Base-by-base conservation (phyloP, 2,888 invertebrate species). In the Eutolmus rufibarbis region DNA sequence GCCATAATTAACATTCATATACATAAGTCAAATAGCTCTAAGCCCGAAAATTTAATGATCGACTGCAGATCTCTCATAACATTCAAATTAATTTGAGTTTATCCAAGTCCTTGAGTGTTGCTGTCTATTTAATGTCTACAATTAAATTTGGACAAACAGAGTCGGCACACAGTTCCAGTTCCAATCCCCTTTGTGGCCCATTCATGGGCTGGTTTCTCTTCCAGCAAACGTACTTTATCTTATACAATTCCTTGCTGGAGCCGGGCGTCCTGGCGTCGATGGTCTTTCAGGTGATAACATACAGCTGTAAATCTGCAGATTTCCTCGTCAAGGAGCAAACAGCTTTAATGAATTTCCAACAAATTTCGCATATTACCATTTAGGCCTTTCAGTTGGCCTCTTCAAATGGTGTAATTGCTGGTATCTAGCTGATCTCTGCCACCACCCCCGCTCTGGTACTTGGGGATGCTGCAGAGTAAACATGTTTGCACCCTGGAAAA, bases 321-420 rank as follows among this genome's bases (percentile, higher is more conserved):
- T 79, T 56, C 57, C 66, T 82, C 82, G 37, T 66, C 82, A 82
- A 37, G 40, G 82, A 82, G 82, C 23, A 82, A 88, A 86, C 86
- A 88, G 66, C 86, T 88, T 88, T 88, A 88, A 88, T 88, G 88
- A 82, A 88, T 88, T 88, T 88, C 86, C 87, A 87, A 76, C 86
- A 88, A 87, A 87, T 88, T 88, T 87, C 88, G 82, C 88, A 86
- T 84, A 88, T 88, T 88, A 87, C 87, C 88, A 88, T 88, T 51
- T 88, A 87, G 87, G 86, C 51, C 79, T 51, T 79, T 79, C 51
- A 46, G 31, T 31, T 79, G 51, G 40, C 46, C 78, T 78, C 78
- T 51, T 78, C 43, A 51, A 79, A 51, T 79, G 31, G 28, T 79
- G 79, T 51, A 79, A 79, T 51, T 79, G 79, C 79, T 79, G 51